A percentile compares a stretch with the other conserved stretches of the same genome.
Evolutionary conservation across 2,113 vertebrate species (phyloP).

Genomic region (Lophochroa leadbeateri): DNA sequence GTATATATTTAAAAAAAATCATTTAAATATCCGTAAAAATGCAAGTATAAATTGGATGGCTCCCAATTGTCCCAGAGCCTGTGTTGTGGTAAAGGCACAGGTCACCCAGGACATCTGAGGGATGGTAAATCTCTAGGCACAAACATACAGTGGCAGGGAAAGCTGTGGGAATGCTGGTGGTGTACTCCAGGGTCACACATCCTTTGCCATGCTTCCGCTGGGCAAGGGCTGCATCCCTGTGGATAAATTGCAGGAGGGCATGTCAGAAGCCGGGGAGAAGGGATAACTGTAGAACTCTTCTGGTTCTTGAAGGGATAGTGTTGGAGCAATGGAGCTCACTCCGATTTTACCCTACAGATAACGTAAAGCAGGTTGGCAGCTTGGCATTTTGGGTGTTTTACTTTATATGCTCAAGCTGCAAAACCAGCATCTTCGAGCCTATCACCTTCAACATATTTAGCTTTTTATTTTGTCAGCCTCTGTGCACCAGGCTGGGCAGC

Average conservation of each 20-base stretch:
- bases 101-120: background rate
- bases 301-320: background rate
- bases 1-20: background rate
- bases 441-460: background rate
- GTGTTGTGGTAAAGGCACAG: background rate
- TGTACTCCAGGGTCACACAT: too few relatives aligned
- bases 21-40: background rate
- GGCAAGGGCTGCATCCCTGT: background rate
- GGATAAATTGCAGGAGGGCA: background rate
- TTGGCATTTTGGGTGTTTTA: background rate
- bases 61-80: background rate
- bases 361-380: background rate
- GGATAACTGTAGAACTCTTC: background rate
- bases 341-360: background rate
- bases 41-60: background rate
- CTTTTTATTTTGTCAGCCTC: background rate
- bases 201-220: background rate
- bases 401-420: background rate
- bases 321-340: background rate
- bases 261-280: background rate
- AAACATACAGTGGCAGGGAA: background rate
- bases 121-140: background rate
- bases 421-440: background rate
- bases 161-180: background rate
- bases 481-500: background rate